Evolutionary conservation across 2,113 vertebrate genomes (phyloP).

Genomic region (Seriola aureovittata): DNA sequence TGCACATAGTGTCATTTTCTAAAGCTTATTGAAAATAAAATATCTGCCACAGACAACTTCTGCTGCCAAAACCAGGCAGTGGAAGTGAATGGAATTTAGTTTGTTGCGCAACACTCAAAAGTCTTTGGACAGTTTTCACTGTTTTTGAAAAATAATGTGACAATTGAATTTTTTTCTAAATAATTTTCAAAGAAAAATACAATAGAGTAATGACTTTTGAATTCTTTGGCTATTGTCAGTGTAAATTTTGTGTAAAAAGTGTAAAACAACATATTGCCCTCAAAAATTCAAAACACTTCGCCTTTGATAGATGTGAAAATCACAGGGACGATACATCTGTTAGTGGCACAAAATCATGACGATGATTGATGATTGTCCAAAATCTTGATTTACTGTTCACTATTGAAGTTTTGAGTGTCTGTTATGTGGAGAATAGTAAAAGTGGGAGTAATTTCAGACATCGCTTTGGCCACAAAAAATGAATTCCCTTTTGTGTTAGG

Average conservation of each 20-base stretch:
- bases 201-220: not conserved
- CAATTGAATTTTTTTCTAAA: no score
- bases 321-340: not conserved
- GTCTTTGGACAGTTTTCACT: not conserved
- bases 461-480: no score
- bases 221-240: not conserved
- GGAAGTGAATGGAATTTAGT: not conserved
- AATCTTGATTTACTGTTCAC: no score
- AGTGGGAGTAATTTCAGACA: no score
- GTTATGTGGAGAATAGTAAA: no score
- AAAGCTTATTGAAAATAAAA: not conserved
- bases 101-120: not conserved
- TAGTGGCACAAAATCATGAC: not conserved
- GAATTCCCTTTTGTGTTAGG: no score
- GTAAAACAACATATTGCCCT: not conserved
- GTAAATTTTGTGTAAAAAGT: not conserved
- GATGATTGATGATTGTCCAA: no score
- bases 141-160: not conserved
- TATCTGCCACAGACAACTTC: no score
- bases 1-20: not conserved
- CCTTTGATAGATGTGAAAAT: no score
- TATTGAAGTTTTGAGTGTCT: no score
- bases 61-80: no score
- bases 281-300: not conserved
- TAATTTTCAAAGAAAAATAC: no score